A percentile compares a stretch with the other conserved stretches of the same genome.
Conservation (phyloP, 2,797 vertebrate species). For the Falco rusticolus region DNA sequence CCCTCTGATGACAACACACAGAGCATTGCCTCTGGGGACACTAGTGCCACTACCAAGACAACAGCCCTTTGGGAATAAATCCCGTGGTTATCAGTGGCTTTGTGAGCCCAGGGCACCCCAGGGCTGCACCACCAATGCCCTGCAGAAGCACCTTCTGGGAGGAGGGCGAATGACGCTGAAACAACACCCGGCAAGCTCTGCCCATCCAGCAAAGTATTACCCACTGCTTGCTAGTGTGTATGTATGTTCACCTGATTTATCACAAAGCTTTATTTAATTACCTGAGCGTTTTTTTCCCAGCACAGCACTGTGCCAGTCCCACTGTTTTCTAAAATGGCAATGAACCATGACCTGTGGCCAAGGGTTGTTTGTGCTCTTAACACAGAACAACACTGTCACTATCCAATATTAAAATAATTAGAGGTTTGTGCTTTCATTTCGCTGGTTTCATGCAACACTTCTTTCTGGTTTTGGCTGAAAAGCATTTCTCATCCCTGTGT, state of each 20-base stretch:
- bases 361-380: conserved; percentile 45
- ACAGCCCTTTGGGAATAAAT: not conserved
- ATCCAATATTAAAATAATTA: conserved; percentile 67
- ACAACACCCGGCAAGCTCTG: not conserved
- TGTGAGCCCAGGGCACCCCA: not conserved
- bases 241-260: not conserved
- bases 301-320: not conserved
- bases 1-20: not conserved
- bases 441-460: conserved; percentile 22
- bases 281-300: not conserved
- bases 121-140: not conserved
- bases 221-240: not conserved
- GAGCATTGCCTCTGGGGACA: not conserved
- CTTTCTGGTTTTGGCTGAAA: conserved; percentile 35
- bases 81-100: not conserved
- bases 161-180: not conserved
- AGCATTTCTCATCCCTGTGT: not conserved
- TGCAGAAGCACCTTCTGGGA: not conserved
- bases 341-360: conserved; percentile 53
- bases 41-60: not conserved
- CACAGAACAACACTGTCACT: not conserved
- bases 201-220: not conserved
- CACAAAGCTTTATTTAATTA: conserved; percentile 4
- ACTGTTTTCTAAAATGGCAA: conserved; percentile 24
- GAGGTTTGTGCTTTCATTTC: conserved; percentile 51